Evolutionary conservation across 2,113 vertebrate species (phyloP), one percentile per base, ranked within the genome.

Genomic region (Hoplias malabaricus): DNA sequence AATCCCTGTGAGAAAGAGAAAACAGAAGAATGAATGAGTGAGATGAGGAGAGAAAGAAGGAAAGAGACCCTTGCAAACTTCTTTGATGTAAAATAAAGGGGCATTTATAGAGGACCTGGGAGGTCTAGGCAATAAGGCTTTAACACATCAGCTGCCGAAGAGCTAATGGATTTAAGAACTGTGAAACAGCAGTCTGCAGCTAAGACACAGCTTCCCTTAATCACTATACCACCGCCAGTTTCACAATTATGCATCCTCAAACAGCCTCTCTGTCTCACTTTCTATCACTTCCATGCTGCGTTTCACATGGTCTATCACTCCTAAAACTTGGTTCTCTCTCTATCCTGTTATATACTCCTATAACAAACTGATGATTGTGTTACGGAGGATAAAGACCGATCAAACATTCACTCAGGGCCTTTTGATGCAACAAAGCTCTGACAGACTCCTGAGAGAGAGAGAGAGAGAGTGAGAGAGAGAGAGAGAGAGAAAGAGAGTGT

Each of bases 51-150:
- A 53, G 42, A 14, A 40, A 53, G 14, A 13, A 21, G 25, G 38
- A 53, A 53, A 70, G 43, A 56, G 57, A 61, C 27, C 59, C 66
- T 56, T 33, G n/a, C 57, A 81, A 12, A 43, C 54, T 23, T 70
- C 68, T 83, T 74, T 83, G 40, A 84, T 63, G 46, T 65, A 72
- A 84, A 84, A 54, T 70, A 80, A 53, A 69, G 66, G 62, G 38
- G 43, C 57, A 69, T 77, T 46, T 73, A 40, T 69, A 25, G 29
- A 75, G 69, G 48, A 69, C 21, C 62, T 78, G 77, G 68, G 73
- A 73, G 81, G 61, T 82, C 77, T 72, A 29, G 42, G 75, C 63
- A 65, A 34, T 63, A 68, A 31, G 66, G 21, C 38, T 63, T 82
- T 70, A 78, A 78, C 65, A 79, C 57, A 81, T 78, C 66, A 76